These are phyloP conservation scores for Poecile montanus DNA, from an alignment of 2,797 vertebrate genomes.

Conservation along the genomic window DNA sequence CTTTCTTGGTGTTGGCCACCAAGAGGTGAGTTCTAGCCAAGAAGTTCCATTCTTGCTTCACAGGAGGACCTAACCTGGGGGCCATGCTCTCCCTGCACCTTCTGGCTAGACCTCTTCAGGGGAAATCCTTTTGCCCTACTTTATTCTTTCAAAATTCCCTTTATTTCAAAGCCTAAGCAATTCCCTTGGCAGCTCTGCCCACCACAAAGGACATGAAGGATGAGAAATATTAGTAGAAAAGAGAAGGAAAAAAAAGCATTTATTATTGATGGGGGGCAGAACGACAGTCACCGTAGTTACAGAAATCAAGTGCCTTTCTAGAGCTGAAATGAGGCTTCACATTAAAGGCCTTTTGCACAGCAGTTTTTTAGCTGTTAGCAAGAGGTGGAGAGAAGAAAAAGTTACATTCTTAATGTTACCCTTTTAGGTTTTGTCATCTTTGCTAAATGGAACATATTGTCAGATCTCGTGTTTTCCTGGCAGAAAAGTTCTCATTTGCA, in stretches of 20 bases:
- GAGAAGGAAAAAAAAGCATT: not conserved
- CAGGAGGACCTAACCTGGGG: not conserved
- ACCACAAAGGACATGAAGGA: not conserved
- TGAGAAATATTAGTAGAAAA: conserved; percentile 10
- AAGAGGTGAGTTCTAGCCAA: not conserved
- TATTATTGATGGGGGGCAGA: not conserved
- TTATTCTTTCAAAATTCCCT: not conserved
- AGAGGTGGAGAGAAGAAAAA: conserved; percentile 1
- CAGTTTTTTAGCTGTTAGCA: not conserved
- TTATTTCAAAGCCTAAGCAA: not conserved
- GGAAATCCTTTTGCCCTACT: not conserved
- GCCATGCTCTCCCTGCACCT: not conserved
- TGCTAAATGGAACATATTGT: conserved; percentile 39
- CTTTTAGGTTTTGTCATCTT: conserved; percentile 16
- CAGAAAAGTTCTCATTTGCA: conserved; percentile 40
- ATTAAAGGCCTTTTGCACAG: conserved; percentile 21
- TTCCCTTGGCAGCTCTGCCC: not conserved
- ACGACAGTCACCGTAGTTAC: not conserved
- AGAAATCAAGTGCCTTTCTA: not conserved
- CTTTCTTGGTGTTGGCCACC: not conserved
- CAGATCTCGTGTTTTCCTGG: conserved; percentile 15
- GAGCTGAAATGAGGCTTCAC: not conserved
- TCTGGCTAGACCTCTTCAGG: not conserved
- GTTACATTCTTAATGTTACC: not conserved
- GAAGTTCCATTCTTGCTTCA: not conserved